Evolutionary conservation across 2,797 vertebrate genomes (phyloP).

Genomic region (Acanthurus leucopareius): DNA sequence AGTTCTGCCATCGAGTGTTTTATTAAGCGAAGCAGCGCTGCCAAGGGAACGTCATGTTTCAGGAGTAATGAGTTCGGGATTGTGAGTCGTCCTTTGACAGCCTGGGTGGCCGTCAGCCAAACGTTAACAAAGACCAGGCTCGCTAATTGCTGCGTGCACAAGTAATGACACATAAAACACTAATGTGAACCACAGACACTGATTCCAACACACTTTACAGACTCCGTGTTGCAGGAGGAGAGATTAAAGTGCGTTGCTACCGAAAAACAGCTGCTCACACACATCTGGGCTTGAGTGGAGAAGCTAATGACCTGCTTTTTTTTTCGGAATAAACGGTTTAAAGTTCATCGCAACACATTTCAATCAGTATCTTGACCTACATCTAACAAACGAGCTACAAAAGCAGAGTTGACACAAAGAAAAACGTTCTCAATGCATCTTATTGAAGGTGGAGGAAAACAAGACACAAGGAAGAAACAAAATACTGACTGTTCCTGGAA

Average conservation of each 20-base stretch:
- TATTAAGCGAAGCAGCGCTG: no score
- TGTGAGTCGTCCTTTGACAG: no score
- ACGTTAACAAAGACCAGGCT: no score
- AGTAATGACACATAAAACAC: no score
- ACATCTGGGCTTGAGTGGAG: background rate
- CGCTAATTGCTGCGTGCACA: no score
- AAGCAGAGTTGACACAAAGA: background rate
- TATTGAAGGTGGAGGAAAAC: background rate
- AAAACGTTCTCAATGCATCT: background rate
- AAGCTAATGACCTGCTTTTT: background rate
- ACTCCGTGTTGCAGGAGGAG: background rate
- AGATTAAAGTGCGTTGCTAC: background rate
- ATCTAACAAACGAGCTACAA: background rate
- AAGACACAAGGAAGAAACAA: background rate
- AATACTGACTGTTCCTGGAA: background rate
- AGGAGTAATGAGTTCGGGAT: no score
- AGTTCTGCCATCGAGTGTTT: no score
- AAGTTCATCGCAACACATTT: background rate
- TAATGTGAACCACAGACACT: constrained; percentile 17
- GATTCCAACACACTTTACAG: constrained; percentile 32
- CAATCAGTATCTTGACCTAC: background rate
- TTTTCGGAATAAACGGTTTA: background rate
- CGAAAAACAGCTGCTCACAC: background rate
- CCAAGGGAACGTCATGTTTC: no score
- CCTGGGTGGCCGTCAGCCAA: no score